A percentile compares a stretch with the other conserved stretches of the same genome.
Evolutionary conservation across 1,140 invertebrate species (phyloP).

Genomic region (Ylistrum balloti): DNA sequence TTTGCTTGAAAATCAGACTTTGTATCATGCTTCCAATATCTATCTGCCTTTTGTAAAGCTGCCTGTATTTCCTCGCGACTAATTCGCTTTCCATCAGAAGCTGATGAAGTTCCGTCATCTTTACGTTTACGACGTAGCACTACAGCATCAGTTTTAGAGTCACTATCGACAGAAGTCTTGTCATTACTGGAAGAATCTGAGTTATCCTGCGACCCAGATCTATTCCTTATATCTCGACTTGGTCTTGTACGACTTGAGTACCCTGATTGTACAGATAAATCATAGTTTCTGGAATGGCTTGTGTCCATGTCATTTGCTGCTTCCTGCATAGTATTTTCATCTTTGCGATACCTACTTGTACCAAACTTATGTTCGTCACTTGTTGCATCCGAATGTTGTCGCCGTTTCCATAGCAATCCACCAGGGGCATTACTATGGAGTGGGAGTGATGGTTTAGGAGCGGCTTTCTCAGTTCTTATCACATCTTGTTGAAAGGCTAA

Average conservation of each 20-base stretch:
- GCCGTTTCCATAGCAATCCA: constrained; percentile 70
- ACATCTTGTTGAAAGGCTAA: constrained; percentile 21
- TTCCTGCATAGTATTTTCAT: constrained; percentile 54
- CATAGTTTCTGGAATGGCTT: background rate
- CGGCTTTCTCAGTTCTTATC: constrained; percentile 41
- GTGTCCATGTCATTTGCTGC: constrained; percentile 47
- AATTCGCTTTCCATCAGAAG: constrained; percentile 61
- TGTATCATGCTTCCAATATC: constrained; percentile 67
- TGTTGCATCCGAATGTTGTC: constrained; percentile 63
- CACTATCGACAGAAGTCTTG: background rate
- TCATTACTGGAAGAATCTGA: background rate
- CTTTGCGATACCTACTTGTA: background rate
- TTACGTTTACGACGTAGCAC: constrained; percentile 56
- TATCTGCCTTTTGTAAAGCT: constrained; percentile 74
- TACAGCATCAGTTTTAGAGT: constrained; percentile 52
- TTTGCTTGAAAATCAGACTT: constrained; percentile 56
- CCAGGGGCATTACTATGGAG: constrained; percentile 63
- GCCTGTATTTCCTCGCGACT: constrained; percentile 76
- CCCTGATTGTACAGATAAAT: constrained; percentile 36
- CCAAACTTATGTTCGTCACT: constrained; percentile 50
- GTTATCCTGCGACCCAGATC: background rate
- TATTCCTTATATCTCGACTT: constrained; percentile 44
- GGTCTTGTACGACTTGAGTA: background rate
- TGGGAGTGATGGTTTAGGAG: constrained; percentile 33
- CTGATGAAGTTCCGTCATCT: background rate